Percentiles rank a stretch among this genome's conserved stretches.
Evolutionary conservation across 2,797 vertebrate species (phyloP).

Genomic region (Pyrocephalus nanus): DNA sequence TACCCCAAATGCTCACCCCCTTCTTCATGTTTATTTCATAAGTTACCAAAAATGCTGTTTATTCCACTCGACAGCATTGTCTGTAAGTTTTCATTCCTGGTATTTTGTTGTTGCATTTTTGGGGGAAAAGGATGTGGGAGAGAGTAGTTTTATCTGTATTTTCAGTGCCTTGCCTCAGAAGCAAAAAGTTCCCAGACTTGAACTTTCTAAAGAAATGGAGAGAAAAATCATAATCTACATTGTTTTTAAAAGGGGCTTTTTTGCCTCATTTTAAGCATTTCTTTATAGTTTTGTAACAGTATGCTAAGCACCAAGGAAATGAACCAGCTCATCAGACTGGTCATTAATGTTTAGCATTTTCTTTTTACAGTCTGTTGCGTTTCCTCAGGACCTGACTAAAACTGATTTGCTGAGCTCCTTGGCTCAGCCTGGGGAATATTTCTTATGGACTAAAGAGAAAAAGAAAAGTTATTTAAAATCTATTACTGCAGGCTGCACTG

Average conservation of each 20-base stretch:
- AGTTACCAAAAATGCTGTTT: neutral
- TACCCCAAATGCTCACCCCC: neutral
- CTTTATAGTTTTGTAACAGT: neutral
- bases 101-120: neutral
- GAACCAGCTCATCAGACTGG: neutral
- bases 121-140: neutral
- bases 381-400: constrained; percentile 38
- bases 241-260: neutral
- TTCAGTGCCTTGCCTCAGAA: neutral
- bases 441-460: neutral
- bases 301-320: neutral
- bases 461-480: constrained; percentile 26
- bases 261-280: neutral
- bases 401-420: neutral
- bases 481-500: neutral
- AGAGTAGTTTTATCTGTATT: neutral
- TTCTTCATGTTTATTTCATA: constrained; percentile 32
- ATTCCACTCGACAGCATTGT: neutral
- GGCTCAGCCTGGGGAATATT: neutral
- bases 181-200: neutral
- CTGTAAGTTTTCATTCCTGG: neutral
- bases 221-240: neutral
- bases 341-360: constrained; percentile 21
- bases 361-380: neutral
- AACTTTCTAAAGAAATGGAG: neutral